Conservation (phyloP, 1,140 invertebrate species). For the Linepithema humile region DNA sequence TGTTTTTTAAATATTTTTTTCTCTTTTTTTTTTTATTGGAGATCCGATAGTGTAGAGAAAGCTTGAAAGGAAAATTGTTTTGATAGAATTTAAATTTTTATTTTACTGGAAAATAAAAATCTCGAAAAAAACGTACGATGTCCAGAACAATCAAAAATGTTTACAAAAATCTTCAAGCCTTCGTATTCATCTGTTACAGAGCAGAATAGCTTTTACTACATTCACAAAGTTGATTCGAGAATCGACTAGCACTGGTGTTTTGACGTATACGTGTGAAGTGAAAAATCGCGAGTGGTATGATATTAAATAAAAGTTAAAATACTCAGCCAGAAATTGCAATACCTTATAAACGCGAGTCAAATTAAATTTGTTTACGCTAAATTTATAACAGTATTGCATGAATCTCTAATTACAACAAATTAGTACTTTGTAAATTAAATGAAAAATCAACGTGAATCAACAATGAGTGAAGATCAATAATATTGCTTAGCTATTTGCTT, state of each 20-base stretch:
- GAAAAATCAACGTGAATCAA: conserved; percentile 8
- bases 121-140: conserved; percentile 44
- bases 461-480: neutral
- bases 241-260: neutral
- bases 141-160: conserved; percentile 49
- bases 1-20: neutral
- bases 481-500: neutral
- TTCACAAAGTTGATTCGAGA: conserved; percentile 32
- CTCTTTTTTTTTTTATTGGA: conserved; percentile 2
- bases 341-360: neutral
- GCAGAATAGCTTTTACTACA: conserved; percentile 2
- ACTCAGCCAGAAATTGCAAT: neutral
- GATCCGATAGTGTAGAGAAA: conserved; percentile 29
- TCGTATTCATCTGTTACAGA: neutral
- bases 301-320: neutral
- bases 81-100: conserved; percentile 47
- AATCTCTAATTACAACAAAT: conserved; percentile 25
- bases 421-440: neutral
- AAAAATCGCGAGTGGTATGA: neutral
- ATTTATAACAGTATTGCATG: neutral
- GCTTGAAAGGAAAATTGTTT: conserved; percentile 47
- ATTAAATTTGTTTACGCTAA: neutral
- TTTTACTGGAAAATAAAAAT: conserved; percentile 45
- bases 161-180: conserved; percentile 45
- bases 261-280: neutral